Evolutionary conservation across 1,140 invertebrate species (phyloP), one percentile per base, ranked within the genome.

Genomic region (Saccostrea echinata): DNA sequence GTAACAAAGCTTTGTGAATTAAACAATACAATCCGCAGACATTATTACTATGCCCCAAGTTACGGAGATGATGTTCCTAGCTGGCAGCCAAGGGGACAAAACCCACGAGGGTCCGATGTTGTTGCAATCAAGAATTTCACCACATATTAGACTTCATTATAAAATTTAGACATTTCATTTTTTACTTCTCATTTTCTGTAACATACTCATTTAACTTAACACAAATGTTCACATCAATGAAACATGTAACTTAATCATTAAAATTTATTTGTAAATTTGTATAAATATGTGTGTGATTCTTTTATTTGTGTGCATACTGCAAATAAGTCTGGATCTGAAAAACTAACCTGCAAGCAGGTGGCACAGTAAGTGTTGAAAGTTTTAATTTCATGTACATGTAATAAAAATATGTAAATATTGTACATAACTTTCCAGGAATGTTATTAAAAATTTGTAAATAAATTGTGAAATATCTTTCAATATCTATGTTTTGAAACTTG

Each of bases 11-110:
- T 95, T 11, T 88, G 92, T 88, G 92, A 94, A 88, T 86, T 93
- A 3, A 92, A 89, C 57, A 88, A 92, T 86, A 86, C 89, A 33
- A 90, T 94, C 21, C 87, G 88, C 13, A 92, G 92, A 30, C 93
- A 94, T 90, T 95, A 94, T 86, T 95, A 94, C 89, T 94, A 92
- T 90, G 94, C 93, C 57, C 94, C 94, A 3, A 93, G 91, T 43
- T 94, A 94, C 85, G 94, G 94, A 33, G 93, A 93, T 86, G 92
- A 94, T 87, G 92, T 94, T 0, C 94, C 94, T 9, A 84, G 82
- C 43, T 93, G 93, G 92, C 92, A 94, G 61, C 91, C 90, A 57
- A 88, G 91, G 64, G 93, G 92, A 85, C 87, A 91, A 30, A 91
- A 93, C 84, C 89, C 89, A 30, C 71, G 90, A 30, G 91, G 92